Conservation (phyloP, 64 coral and sea anemone species). For the Catalaphyllia jardinei region DNA sequence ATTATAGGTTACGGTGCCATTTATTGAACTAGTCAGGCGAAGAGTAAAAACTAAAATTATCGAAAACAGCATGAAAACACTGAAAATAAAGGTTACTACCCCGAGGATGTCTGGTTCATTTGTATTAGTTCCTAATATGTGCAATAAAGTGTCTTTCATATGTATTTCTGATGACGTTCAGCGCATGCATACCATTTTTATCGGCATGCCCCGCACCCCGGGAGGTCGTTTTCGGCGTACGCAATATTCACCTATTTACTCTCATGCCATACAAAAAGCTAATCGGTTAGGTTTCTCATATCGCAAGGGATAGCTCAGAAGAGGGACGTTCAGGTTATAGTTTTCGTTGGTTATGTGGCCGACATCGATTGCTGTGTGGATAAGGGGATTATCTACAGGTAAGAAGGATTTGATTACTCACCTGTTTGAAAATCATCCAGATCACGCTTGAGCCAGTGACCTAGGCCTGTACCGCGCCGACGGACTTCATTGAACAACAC, state of each 20-base stretch:
- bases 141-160: not conserved
- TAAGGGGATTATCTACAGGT: not conserved
- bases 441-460: too few species aligned
- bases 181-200: constrained; percentile 5
- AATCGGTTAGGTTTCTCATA: not conserved
- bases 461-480: too few species aligned
- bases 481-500: not conserved
- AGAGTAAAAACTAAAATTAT: not conserved
- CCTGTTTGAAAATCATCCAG: too few species aligned
- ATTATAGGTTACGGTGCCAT: not conserved
- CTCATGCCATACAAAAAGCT: constrained; percentile 6
- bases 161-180: not conserved
- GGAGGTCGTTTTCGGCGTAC: constrained; percentile 30
- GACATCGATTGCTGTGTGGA: not conserved
- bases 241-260: constrained; percentile 22
- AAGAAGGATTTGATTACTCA: not conserved
- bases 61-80: constrained; percentile 3
- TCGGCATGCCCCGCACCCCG: not conserved
- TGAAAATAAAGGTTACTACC: not conserved
- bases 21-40: not conserved
- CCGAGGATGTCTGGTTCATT: not conserved
- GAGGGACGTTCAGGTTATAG: not conserved
- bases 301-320: not conserved
- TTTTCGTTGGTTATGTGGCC: too few species aligned
- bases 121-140: not conserved